Evolutionary conservation across 2,888 invertebrate genomes (phyloP).

Genomic region (Mongoloraphidia duomilia): DNA sequence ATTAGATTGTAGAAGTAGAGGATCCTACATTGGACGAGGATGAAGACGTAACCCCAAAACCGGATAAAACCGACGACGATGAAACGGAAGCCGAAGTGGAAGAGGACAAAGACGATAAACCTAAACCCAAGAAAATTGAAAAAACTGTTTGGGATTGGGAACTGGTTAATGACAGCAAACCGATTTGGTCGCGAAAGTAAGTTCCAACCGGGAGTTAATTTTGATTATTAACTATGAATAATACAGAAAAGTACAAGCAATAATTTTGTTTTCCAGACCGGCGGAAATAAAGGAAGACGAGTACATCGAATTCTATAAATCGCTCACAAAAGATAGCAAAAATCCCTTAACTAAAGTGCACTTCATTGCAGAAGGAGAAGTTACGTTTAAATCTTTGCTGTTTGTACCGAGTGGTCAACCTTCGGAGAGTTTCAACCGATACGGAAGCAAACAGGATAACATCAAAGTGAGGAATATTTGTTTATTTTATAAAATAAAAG

Average conservation of each 20-base stretch:
- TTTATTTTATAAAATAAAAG: neutral
- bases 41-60: slow-evolving; percentile 11
- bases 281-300: slow-evolving; percentile 73
- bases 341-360: slow-evolving; percentile 80
- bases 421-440: slow-evolving; percentile 86
- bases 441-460: slow-evolving; percentile 87
- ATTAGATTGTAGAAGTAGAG: slow-evolving; percentile 56
- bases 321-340: slow-evolving; percentile 77
- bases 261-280: slow-evolving; percentile 29
- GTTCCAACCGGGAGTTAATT: slow-evolving; percentile 24
- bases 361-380: slow-evolving; percentile 98
- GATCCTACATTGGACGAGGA: slow-evolving; percentile 42
- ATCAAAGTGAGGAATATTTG: slow-evolving; percentile 49
- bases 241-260: neutral
- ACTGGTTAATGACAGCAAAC: slow-evolving; percentile 90
- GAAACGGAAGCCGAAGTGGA: slow-evolving; percentile 43
- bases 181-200: slow-evolving; percentile 89
- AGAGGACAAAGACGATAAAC: slow-evolving; percentile 54
- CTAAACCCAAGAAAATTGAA: slow-evolving; percentile 76
- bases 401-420: slow-evolving; percentile 88
- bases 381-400: slow-evolving; percentile 92
- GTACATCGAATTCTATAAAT: slow-evolving; percentile 91
- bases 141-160: slow-evolving; percentile 99
- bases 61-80: slow-evolving; percentile 33
- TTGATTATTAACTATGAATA: neutral